Percentiles rank a stretch among this genome's conserved stretches.
Evolutionary conservation across 2,888 invertebrate genomes (phyloP).

Genomic region (Anorthoa munda): DNA sequence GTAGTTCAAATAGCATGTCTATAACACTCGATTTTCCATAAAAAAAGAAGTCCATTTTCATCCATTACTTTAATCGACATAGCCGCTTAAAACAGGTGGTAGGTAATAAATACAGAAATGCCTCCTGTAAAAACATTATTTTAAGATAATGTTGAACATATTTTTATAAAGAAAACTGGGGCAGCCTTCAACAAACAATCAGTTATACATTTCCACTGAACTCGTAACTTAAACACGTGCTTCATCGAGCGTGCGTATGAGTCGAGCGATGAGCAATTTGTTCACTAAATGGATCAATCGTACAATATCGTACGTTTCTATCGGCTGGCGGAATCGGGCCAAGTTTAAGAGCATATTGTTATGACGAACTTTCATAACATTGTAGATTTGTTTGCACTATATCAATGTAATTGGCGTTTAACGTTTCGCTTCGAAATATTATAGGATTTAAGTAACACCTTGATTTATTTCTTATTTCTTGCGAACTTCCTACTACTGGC

Average conservation of each 20-base stretch:
- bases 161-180: constrained; percentile 67
- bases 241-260: constrained; percentile 55
- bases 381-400: constrained; percentile 57
- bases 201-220: constrained; percentile 64
- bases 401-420: constrained; percentile 48
- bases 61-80: constrained; percentile 58
- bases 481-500: background rate
- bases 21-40: constrained; percentile 39
- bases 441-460: constrained; percentile 32
- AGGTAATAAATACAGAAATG: constrained; percentile 58
- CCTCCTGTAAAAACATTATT: constrained; percentile 63
- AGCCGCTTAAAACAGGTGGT: constrained; percentile 59
- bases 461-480: constrained; percentile 15
- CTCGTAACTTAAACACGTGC: constrained; percentile 64
- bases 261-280: constrained; percentile 58
- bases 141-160: constrained; percentile 65
- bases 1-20: constrained; percentile 22
- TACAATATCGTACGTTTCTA: constrained; percentile 54
- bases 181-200: constrained; percentile 69
- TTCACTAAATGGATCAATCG: constrained; percentile 63
- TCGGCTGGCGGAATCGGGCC: constrained; percentile 61
- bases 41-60: constrained; percentile 60
- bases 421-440: constrained; percentile 38
- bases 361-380: constrained; percentile 65
- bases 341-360: constrained; percentile 67